Base-by-base conservation (phyloP, 1,140 invertebrate genomes). In the Zeugodacus cucurbitae region DNA sequence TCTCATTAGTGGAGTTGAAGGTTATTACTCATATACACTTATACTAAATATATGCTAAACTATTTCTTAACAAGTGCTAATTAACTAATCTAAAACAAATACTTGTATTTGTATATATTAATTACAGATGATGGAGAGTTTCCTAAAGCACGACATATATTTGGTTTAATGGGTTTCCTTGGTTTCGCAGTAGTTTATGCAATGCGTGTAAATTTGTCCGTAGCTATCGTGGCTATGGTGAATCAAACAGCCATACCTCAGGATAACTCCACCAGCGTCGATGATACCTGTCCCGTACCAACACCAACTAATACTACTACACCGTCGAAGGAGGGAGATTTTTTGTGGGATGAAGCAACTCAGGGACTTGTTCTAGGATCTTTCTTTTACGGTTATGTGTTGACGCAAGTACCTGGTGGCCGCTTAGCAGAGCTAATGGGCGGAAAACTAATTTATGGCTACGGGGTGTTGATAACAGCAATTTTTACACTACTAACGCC, bases 171-270 rank as follows among this genome's bases (percentile, higher is more conserved):
- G 93, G 96, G 96, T 89, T 96, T 98, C 94, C 93, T 96, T 89
- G 96, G 97, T 85, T 96, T 98, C 91, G 96, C 96, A 32, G 96
- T 97, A 90, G 96, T 98, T 2, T 99, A 99, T 93, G 96, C 97
- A 0, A 97, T 99, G 96, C 94, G 98, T 89, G 97, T 98, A 0
- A 98, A 99, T 94, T 94, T 99, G 37, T 98, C 97, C 5, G 97
- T 99, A 17, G 98, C 97, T 8, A 98, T 99, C 92, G 97, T 99
- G 17, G 97, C 98, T 7, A 99, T 99, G 98, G 96, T 97, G 3
- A 98, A 98, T 90, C 95, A 96, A 87, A 96, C 96, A 32, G 95
- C 94, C 2, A 95, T 96, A 67, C 93, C 95, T 26, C 94, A 95
- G 87, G 91, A 94, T 82, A 94, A 95, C 67, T 94, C 95, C 85